phyloP scores from a whole-genome alignment of 2,888 invertebrate species.

The Galerucella calmariensis region DNA sequence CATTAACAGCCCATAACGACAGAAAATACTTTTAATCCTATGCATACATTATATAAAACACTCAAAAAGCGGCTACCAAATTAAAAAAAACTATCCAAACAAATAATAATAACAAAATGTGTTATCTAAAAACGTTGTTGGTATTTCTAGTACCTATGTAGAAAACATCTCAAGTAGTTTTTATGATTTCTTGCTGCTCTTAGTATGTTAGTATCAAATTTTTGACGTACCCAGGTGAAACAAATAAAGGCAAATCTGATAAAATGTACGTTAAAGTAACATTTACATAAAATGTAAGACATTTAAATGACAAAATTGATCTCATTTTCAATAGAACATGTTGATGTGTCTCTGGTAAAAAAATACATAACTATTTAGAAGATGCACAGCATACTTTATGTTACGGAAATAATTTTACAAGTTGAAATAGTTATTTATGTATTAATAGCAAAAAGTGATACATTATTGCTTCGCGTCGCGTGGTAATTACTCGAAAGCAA shows the following conservation, averaged over 20 bases:
- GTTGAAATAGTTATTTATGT: background rate
- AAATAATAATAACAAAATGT: background rate
- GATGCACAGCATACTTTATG: background rate
- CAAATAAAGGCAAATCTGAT: too few species aligned
- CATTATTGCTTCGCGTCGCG: too few species aligned
- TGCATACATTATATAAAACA: background rate
- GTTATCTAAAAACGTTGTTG: constrained; percentile 3
- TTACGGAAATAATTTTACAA: background rate
- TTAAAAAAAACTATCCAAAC: background rate
- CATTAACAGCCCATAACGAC: background rate
- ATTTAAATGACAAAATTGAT: too few species aligned
- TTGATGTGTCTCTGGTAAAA: too few species aligned
- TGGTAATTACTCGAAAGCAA: too few species aligned
- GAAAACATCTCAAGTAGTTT: background rate
- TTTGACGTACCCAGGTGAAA: too few species aligned
- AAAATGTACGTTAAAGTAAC: too few species aligned
- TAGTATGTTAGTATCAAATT: background rate
- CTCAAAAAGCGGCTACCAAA: background rate
- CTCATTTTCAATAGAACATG: too few species aligned
- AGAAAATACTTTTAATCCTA: background rate
- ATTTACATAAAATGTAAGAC: too few species aligned
- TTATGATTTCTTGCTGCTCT: background rate
- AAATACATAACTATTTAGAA: too few species aligned
- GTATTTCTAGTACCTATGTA: background rate
- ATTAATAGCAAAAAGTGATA: too few species aligned